Base-by-base conservation (phyloP, 1,140 invertebrate genomes). In the Panagrolaimus sp. region DNA sequence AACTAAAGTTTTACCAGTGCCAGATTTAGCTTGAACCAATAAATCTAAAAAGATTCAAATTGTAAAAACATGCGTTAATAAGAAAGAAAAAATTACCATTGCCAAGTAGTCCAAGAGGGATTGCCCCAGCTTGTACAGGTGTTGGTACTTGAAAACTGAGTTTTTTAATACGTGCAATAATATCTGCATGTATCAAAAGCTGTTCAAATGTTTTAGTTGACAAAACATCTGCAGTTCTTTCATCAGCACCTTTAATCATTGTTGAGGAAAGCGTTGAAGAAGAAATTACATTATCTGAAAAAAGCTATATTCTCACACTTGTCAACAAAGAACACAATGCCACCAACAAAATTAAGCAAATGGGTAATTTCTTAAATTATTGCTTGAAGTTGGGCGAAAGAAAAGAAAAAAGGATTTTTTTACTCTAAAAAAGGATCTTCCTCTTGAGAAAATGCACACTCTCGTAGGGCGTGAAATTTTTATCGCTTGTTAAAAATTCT, bases 1-100 rank as follows among this genome's bases (percentile, higher is more conserved):
- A 8, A 96, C 92, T 74, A 91, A 88, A 0, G 95, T 98, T 86
- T 98, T 98, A 44, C 95, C 95, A 31, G 95, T 98, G 5, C 96
- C 96, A 43, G 93, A 94, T 85, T 98, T 98, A 0, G 96, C 91
- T 85, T 96, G 91, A 16, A 97, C 86, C 71, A 98, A 88, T 67
- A 96, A 84, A 88, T 97, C 94, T 85, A 74, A 65, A 84, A 4
- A 38, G 2, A 38, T 38, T 38, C 7, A 4, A 80, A 67, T 44
- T 57, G 1, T 2, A 57, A 57, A 4, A 57, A 57, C 7, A 42
- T 71, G 0, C 51, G 13, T 4, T 11, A 57, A 16, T 11, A 57
- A 27, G 14, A 25, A 11, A n/a, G n/a, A n/a, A n/a, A n/a, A n/a
- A n/a, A n/a, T n/a, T n/a, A 57, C 51, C 51, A 57, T 57, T 57